A percentile compares a stretch with the other conserved stretches of the same genome.
Conservation (phyloP, 2,888 invertebrate genomes). For the Linnaemya vulpina region DNA sequence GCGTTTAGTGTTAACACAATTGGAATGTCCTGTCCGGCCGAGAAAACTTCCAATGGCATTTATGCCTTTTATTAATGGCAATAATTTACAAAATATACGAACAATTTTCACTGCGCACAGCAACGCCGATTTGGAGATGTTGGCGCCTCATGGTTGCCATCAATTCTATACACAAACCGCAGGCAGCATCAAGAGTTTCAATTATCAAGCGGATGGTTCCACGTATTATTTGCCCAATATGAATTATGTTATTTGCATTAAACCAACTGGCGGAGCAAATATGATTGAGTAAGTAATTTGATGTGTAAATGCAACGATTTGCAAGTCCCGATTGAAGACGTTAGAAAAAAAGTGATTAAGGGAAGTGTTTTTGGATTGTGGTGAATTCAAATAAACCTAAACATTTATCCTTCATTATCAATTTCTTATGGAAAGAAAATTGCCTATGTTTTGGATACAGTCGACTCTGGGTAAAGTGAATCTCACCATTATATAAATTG, state of each 20-base stretch:
- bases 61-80: conserved; percentile 73
- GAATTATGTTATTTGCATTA: conserved; percentile 87
- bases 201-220: conserved; percentile 85
- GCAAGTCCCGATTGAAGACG: no score
- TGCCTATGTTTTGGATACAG: no score
- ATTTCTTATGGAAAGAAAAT: no score
- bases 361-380: no score
- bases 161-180: conserved; percentile 86
- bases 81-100: conserved; percentile 77
- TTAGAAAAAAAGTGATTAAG: no score
- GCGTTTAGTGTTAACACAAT: conserved; percentile 86
- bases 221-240: conserved; percentile 84
- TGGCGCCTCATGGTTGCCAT: conserved; percentile 86
- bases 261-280: conserved; percentile 77
- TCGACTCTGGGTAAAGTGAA: no score
- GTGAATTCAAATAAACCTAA: no score
- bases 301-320: not conserved
- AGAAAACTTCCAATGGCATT: conserved; percentile 51
- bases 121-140: conserved; percentile 78
- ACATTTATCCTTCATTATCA: no score
- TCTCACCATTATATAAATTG: no score
- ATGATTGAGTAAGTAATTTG: conserved; percentile 77
- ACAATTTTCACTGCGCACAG: conserved; percentile 76
- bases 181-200: conserved; percentile 86
- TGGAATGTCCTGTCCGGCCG: conserved; percentile 84